Conservation (phyloP, 92 coral and sea anemone genomes). For the Phenganax marumi region DNA sequence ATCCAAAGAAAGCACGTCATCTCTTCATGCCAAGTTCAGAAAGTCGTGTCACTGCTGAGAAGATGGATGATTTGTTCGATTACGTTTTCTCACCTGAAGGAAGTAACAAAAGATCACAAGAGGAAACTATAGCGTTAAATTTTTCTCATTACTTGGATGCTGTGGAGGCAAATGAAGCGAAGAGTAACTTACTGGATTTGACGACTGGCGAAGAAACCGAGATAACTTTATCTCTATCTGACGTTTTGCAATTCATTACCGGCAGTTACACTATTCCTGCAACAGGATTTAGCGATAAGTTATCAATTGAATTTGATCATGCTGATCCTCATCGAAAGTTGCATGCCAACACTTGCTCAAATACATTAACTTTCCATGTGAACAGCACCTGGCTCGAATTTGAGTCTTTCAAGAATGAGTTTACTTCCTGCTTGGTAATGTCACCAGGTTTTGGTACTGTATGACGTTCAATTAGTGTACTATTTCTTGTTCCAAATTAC, state of each 20-base stretch:
- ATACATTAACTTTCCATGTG: slow-evolving; percentile 32
- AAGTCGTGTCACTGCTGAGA: slow-evolving; percentile 34
- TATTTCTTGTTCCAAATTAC: neutral
- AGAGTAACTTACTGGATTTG: slow-evolving; percentile 54
- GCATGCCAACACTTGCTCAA: slow-evolving; percentile 45
- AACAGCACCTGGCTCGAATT: slow-evolving; percentile 20
- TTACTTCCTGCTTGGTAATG: slow-evolving; percentile 38
- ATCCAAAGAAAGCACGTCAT: slow-evolving; percentile 56
- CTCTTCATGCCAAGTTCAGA: slow-evolving; percentile 50
- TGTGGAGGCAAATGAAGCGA: slow-evolving; percentile 42
- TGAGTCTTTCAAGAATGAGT: slow-evolving; percentile 33
- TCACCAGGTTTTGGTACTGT: slow-evolving; percentile 38
- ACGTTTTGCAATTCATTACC: slow-evolving; percentile 57
- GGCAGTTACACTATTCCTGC: slow-evolving; percentile 53
- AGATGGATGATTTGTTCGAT: slow-evolving; percentile 50
- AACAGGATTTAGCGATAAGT: slow-evolving; percentile 46
- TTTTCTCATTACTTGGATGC: slow-evolving; percentile 52
- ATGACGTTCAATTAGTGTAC: neutral
- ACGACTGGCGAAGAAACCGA: slow-evolving; percentile 52
- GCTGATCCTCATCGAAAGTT: slow-evolving; percentile 47
- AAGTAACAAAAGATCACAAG: slow-evolving; percentile 57
- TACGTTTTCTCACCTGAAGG: slow-evolving; percentile 43
- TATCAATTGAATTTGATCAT: slow-evolving; percentile 48
- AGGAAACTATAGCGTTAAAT: slow-evolving; percentile 56
- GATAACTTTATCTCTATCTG: slow-evolving; percentile 45